Evolutionary conservation across 2,113 vertebrate genomes (phyloP).

Genomic region (cattle (Bos taurus)): ARS-UCD2.0 NC_037329.1:77153501-77154000

Average conservation of each 20-base stretch:
- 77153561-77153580: not conserved
- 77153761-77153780: not conserved
- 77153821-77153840: not conserved
- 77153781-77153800: not conserved
- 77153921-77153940: not conserved
- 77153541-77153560: slow-evolving; percentile 5
- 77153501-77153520: not conserved
- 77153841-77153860: not conserved
- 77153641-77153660: not conserved
- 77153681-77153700: not conserved
- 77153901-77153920: not conserved
- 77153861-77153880: not conserved
- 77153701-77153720: not conserved
- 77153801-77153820: not conserved
- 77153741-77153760: not conserved
- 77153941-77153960: not conserved
- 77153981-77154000: not conserved
- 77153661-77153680: not conserved
- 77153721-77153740: not conserved
- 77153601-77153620: not conserved
- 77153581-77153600: not conserved
- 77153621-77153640: not conserved
- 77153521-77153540: not conserved
- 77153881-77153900: not conserved
- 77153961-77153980: not conserved